Percentiles rank a stretch among this genome's conserved stretches.
Conservation (phyloP, 2,888 invertebrate species). For the Onchidella celtica region DNA sequence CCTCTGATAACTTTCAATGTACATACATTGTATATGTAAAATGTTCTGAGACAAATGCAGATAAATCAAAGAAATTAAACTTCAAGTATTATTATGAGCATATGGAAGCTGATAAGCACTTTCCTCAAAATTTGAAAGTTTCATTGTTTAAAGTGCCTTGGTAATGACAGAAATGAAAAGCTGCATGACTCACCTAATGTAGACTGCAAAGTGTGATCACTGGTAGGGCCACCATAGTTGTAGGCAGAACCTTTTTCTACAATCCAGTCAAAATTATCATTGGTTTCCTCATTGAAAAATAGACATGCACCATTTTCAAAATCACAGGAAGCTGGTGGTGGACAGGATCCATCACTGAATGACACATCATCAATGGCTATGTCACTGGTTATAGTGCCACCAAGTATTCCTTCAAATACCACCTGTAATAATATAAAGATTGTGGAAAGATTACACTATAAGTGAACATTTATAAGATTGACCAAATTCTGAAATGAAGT, state of each 20-base stretch:
- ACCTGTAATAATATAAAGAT: too few species aligned
- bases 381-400: conserved; percentile 63
- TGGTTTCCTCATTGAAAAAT: conserved; percentile 60
- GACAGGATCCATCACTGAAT: conserved; percentile 62
- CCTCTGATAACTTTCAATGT: too few species aligned
- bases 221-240: conserved; percentile 86
- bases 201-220: conserved; percentile 90
- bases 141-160: too few species aligned
- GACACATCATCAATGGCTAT: conserved; percentile 75
- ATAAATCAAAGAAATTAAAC: too few species aligned
- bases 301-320: conserved; percentile 71
- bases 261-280: conserved; percentile 74
- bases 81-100: too few species aligned
- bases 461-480: neutral
- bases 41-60: too few species aligned
- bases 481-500: neutral
- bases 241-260: conserved; percentile 64
- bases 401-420: conserved; percentile 72
- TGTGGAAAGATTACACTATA: too few species aligned
- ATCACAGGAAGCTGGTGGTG: conserved; percentile 67
- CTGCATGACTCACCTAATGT: conserved; percentile 81
- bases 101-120: too few species aligned
- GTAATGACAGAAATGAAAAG: too few species aligned
- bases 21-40: too few species aligned
- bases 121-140: too few species aligned